Base-by-base conservation (phyloP, 2,797 vertebrate genomes). In the Bradypus variegatus region DNA sequence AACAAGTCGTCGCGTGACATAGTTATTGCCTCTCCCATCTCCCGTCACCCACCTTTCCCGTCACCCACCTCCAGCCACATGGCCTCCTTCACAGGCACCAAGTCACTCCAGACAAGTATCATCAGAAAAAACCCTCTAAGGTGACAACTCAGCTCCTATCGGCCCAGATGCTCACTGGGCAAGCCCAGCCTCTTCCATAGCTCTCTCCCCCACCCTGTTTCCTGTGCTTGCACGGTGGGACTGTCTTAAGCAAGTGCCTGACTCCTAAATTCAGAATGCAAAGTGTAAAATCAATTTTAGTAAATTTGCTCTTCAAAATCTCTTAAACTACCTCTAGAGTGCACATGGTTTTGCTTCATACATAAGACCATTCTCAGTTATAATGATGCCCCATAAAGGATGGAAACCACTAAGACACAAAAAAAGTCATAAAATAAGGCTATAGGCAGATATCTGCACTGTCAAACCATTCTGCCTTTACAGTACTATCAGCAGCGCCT, bases 31-130 rank as follows among this genome's bases (percentile, higher is more conserved):
- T 25, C n/a, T n/a, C 5, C 11, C 8, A 1, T 2, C 64, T 64
- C 4, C 0, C n/a, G 3, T 55, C 29, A 11, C 58, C 15, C 9
- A 8, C 31, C 36, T 21, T 58, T 16, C 6, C 10, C n/a, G 48
- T 3, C 3, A 0, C 11, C 4, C 0, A 0, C 31, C 18, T n/a
- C 8, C 15, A 11, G 5, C 50, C 38, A 76, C 62, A 27, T 2
- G 1, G 18, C 12, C 2, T 3, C 33, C 29, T 90, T n/a, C 10
- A 3, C 2, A 15, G 1, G n/a, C 50, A 11, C 29, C 1, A 8
- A 33, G n/a, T 27, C 38, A 1, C 19, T 45, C 18, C 1, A 21
- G 16, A 23, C 7, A 16, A 16, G 8, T 4, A 7, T 6, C 19
- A 48, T 25, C 45, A 72, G 41, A 72, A 41, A 9, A 55, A 53